phyloP scores from a whole-genome alignment of 2,113 vertebrate species.

The Pterocles burchelli region DNA sequence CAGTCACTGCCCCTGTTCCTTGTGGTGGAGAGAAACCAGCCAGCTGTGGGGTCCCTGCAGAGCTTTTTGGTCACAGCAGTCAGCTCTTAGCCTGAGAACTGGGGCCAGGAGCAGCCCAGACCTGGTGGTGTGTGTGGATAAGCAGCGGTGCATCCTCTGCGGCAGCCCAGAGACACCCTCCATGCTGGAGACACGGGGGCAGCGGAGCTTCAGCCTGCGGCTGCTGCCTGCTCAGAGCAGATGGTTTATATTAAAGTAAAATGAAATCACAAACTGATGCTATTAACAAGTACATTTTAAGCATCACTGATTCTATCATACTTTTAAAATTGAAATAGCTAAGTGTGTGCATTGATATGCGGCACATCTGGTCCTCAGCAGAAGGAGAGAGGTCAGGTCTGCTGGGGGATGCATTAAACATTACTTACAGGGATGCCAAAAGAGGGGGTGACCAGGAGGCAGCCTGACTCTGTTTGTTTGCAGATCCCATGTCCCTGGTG shows the following conservation, averaged over 20 bases:
- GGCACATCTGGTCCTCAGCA: background rate
- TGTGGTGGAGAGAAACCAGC: background rate
- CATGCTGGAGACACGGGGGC: background rate
- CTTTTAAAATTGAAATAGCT: slow-evolving; percentile 17
- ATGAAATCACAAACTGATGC: slow-evolving; percentile 19
- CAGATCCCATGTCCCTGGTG: background rate
- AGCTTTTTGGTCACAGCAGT: background rate
- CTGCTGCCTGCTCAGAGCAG: slow-evolving; percentile 45
- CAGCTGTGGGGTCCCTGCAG: background rate
- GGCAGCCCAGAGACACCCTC: background rate
- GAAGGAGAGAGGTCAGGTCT: background rate
- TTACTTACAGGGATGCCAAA: background rate
- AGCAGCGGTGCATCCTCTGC: background rate
- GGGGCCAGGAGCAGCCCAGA: background rate
- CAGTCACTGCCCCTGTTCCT: background rate
- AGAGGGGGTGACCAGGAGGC: background rate
- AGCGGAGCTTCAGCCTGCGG: background rate
- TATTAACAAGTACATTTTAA: slow-evolving; percentile 63
- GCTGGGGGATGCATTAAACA: background rate
- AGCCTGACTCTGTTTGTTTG: background rate
- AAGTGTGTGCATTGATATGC: background rate
- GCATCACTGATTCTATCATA: slow-evolving; percentile 30
- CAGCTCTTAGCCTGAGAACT: background rate
- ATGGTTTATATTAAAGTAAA: slow-evolving; percentile 50
- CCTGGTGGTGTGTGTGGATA: background rate